phyloP scores from a whole-genome alignment of 2,888 invertebrate genomes.

The Hyppa rectilinea region DNA sequence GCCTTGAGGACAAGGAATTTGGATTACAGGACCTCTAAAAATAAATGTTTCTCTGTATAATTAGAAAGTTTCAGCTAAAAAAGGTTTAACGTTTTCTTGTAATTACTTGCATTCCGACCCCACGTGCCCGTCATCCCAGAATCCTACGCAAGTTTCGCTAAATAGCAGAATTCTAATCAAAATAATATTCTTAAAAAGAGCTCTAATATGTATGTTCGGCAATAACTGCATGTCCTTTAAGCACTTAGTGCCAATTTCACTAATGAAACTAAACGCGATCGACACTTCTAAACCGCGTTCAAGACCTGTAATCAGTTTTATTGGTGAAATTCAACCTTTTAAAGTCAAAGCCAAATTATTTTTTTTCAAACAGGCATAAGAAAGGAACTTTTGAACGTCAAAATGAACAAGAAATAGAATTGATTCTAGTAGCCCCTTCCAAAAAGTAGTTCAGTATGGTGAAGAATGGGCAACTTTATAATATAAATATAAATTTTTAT shows the following conservation, averaged over 20 bases:
- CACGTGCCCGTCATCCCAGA: background rate
- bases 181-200: background rate
- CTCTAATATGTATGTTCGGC: background rate
- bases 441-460: too few relatives aligned
- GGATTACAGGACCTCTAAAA: background rate
- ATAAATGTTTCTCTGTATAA: slow-evolving; percentile 5
- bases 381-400: too few relatives aligned
- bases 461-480: too few relatives aligned
- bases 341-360: too few relatives aligned
- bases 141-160: slow-evolving; percentile 10
- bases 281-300: too few relatives aligned
- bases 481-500: background rate
- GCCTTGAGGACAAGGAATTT: slow-evolving; percentile 3
- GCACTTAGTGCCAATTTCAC: too few relatives aligned
- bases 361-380: too few relatives aligned
- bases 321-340: too few relatives aligned
- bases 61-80: slow-evolving; percentile 10
- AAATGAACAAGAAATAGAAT: too few relatives aligned
- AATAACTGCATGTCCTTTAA: background rate
- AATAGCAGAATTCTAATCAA: slow-evolving; percentile 6
- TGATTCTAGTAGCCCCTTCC: too few relatives aligned
- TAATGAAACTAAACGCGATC: too few relatives aligned
- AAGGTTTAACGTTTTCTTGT: slow-evolving; percentile 6
- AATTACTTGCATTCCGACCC: slow-evolving; percentile 50
- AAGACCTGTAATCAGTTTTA: too few relatives aligned